Evolutionary conservation across 1,140 invertebrate genomes (phyloP).

Genomic region (Battus philenor): DNA sequence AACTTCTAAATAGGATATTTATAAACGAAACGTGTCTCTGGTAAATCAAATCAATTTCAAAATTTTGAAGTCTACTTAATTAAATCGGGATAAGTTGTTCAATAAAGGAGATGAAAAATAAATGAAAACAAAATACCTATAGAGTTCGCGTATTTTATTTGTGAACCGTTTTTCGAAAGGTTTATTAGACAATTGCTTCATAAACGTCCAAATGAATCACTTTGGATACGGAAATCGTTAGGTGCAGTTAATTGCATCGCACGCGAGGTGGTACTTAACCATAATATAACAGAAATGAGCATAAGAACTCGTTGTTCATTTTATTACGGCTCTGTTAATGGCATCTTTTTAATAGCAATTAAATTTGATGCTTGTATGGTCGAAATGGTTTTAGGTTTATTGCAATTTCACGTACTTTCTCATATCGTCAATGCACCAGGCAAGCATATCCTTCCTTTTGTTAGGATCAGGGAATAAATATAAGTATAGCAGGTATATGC

Average conservation of each 20-base stretch:
- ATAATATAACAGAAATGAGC: slow-evolving; percentile 32
- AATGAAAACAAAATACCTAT: background rate
- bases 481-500: no score
- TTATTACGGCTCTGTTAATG: slow-evolving; percentile 4
- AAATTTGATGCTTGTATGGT: background rate
- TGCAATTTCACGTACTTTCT: slow-evolving; percentile 30
- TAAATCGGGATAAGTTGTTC: background rate
- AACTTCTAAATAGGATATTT: no score
- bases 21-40: no score
- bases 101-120: background rate
- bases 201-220: slow-evolving; percentile 31
- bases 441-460: no score
- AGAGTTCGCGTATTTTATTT: slow-evolving; percentile 4
- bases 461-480: no score
- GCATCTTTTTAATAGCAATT: slow-evolving; percentile 9
- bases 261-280: slow-evolving; percentile 43
- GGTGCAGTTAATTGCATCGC: slow-evolving; percentile 22
- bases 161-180: slow-evolving; percentile 13
- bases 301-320: slow-evolving; percentile 21
- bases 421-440: no score
- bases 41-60: no score
- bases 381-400: slow-evolving; percentile 26
- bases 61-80: no score
- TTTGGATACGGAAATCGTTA: slow-evolving; percentile 32
- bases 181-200: slow-evolving; percentile 34